Base-by-base conservation (phyloP, 2,113 vertebrate species). In the Barbus barbus region DNA sequence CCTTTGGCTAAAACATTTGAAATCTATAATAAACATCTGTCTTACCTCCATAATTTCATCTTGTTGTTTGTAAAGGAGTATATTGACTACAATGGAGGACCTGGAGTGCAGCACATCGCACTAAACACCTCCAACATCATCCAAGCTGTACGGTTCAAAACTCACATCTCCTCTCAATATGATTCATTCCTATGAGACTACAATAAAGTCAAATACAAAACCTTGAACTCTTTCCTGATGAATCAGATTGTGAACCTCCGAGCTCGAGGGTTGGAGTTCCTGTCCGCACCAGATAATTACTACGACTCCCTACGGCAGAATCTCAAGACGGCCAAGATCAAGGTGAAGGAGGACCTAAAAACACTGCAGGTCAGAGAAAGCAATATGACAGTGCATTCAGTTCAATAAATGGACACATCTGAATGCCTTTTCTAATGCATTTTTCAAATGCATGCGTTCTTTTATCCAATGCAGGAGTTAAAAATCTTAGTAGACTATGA, bases 401-500 rank as follows among this genome's bases (percentile, higher is more conserved):
- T 48, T 41, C 11, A 24, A 72, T 26, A 31, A 72, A 48, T 9
- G 6, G 24, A 46, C 31, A 33, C 4, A 26, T 65, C 2, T 11
- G 31, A n/a, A 13, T 5, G 24, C 14, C 22, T 67, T 38, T 63
- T 18, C 41, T 36, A 36, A 81, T 69, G 1, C 33, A 41, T 1
- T 36, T 58, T 5, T 24, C 4, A 0, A 51, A 51, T 18, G 14
- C 51, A 53, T 84, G 2, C 81, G 51, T 60, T 7, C 1, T 60
- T 84, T 58, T 1, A 63, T 58, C 36, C 18, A 24, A 6, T 51
- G 38, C 83, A 96, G 95, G 94, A 95, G 73, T 44, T 95, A 84
- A 96, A 94, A 89, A 95, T 96, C 90, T 88, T 96, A 81, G 94
- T 96, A 41, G 95, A 96, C 88, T 95, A 92, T 71, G 95, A 96